Base-by-base conservation (phyloP, 2,113 vertebrate species). In the Jacana jacana region DNA sequence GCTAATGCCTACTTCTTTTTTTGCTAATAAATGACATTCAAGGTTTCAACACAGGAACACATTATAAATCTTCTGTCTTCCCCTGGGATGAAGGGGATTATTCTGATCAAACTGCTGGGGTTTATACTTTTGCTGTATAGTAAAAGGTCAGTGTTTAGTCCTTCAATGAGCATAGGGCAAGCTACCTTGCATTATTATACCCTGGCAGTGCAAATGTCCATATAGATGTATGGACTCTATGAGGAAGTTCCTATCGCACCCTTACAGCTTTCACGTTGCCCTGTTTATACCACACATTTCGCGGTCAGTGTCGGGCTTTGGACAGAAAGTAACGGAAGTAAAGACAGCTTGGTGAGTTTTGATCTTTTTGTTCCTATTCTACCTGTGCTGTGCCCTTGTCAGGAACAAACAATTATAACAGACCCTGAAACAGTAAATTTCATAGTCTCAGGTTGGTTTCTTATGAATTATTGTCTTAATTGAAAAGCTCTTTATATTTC, bases 401-500 rank as follows among this genome's bases (percentile, higher is more conserved):
- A 87, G 65, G 69, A 84, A 46, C 79, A 72, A 95, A 58, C 24
- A 42, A 44, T 30, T 70, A 30, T n/a, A 69, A 86, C 18, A 51
- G 44, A 44, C 73, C 48, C 68, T 31, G 22, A 72, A 76, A 86
- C 63, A 76, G 84, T 58, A 80, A 20, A 89, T 58, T 69, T 66
- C 27, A 35, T 81, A 77, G 44, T 27, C 39, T 54, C 4, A 0
- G 33, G 11, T 27, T 84, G 24, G 2, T 91, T 91, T 94, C 57
- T 72, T 39, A 70, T 49, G 15, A 91, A 24, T 55, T 83, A 72
- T 64, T 92, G 35, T 73, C 60, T 25, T 86, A 23, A 60, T 7
- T 91, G 72, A 81, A 82, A 94, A 97, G 57, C 40, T 77, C 8
- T 13, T 89, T 61, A 37, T 40, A 70, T 93, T 73, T 88, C 28